Evolutionary conservation across 2,797 vertebrate genomes (phyloP).

Genomic region (Argyrosomus regius): DNA sequence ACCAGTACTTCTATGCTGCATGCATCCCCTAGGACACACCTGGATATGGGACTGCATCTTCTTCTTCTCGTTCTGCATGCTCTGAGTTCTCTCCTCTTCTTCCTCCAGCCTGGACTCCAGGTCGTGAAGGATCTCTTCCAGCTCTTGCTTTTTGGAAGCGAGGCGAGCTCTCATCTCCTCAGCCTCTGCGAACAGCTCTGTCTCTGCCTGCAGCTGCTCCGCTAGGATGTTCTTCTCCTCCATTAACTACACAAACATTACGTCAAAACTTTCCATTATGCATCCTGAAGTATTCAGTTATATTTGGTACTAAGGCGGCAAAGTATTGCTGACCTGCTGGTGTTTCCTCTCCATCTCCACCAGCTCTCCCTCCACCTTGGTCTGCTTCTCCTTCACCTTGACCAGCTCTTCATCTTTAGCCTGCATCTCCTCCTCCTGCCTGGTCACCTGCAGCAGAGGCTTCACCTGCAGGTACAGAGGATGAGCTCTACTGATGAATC

Average conservation of each 20-base stretch:
- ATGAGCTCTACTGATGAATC: background rate
- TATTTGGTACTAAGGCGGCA: background rate
- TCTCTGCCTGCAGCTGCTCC: slow-evolving; percentile 98
- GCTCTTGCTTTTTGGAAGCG: slow-evolving; percentile 96
- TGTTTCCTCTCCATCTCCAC: slow-evolving; percentile 98
- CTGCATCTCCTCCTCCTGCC: slow-evolving; percentile 98
- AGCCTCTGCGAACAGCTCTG: slow-evolving; percentile 98
- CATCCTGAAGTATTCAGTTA: background rate
- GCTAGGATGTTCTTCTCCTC: slow-evolving; percentile 99
- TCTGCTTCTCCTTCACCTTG: slow-evolving; percentile 98
- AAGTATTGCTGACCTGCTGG: slow-evolving; percentile 88
- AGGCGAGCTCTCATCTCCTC: slow-evolving; percentile 98
- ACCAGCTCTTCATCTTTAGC: slow-evolving; percentile 97
- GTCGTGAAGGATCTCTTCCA: slow-evolving; percentile 98
- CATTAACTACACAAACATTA: slow-evolving; percentile 82
- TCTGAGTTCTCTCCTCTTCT: slow-evolving; percentile 95
- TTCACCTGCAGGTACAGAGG: slow-evolving; percentile 89
- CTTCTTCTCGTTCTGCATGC: slow-evolving; percentile 95
- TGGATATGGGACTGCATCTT: slow-evolving; percentile 98
- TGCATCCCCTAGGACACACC: slow-evolving; percentile 75
- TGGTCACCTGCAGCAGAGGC: slow-evolving; percentile 97
- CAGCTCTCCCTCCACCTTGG: slow-evolving; percentile 94
- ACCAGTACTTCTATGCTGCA: background rate
- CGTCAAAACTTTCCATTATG: background rate
- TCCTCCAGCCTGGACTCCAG: slow-evolving; percentile 97